A percentile compares a stretch with the other conserved stretches of the same genome.
phyloP scores from a whole-genome alignment of 2,797 vertebrate genomes.

The Distichodus sexfasciatus region DNA sequence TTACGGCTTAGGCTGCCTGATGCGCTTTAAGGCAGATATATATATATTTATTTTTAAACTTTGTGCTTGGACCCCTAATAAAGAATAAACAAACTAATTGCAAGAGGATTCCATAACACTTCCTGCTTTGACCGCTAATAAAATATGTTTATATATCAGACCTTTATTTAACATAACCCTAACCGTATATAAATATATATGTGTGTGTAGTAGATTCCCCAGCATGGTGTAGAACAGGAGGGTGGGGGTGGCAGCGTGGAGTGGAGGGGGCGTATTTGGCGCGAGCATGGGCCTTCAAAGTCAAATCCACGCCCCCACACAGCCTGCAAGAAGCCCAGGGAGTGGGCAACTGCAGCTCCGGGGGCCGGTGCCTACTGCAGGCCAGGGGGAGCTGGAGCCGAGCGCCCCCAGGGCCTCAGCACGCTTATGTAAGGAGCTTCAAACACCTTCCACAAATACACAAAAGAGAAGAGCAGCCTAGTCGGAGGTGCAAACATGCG shows the following conservation, averaged over 20 bases:
- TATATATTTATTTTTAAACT: no score
- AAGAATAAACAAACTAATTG: no score
- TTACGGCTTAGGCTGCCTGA: no score
- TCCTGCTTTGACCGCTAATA: no score
- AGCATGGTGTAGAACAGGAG: slow-evolving; percentile 38
- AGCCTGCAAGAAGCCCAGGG: slow-evolving; percentile 71
- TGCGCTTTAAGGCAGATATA: no score
- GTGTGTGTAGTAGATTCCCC: slow-evolving; percentile 22
- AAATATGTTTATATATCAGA: no score
- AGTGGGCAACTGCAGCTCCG: slow-evolving; percentile 58
- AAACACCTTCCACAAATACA: slow-evolving; percentile 29
- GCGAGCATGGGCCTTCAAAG: slow-evolving; percentile 65
- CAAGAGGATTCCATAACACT: no score
- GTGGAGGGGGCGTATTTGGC: slow-evolving; percentile 69
- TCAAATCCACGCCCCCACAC: slow-evolving; percentile 74
- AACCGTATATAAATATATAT: slow-evolving; percentile 39
- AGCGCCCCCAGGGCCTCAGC: slow-evolving; percentile 40
- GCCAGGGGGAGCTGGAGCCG: slow-evolving; percentile 35
- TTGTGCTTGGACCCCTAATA: no score
- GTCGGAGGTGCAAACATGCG: slow-evolving; percentile 22
- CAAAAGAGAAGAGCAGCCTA: slow-evolving; percentile 25
- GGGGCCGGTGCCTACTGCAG: slow-evolving; percentile 51
- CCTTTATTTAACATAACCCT: no score
- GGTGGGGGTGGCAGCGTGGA: slow-evolving; percentile 43
- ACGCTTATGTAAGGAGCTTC: slow-evolving; percentile 46